Evolutionary conservation across 2,888 invertebrate species (phyloP).

Genomic region (Drosophila kuntzei): DNA sequence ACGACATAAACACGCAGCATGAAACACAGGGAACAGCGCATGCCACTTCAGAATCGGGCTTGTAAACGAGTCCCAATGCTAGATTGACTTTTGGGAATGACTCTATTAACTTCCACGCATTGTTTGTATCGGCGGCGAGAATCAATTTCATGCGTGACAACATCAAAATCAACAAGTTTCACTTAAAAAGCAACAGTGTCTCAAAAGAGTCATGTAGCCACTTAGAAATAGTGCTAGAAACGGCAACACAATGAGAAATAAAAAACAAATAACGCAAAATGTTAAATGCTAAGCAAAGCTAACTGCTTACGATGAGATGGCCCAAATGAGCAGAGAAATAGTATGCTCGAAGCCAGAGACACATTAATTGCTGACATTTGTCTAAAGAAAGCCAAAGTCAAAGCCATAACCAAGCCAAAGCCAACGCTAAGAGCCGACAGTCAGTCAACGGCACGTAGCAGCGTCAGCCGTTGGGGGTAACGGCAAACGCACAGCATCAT

Average conservation of each 20-base stretch:
- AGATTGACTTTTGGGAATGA: conserved; percentile 44
- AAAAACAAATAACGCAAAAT: conserved; percentile 39
- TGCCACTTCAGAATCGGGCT: conserved; percentile 46
- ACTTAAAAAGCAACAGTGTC: conserved; percentile 56
- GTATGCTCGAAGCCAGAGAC: conserved; percentile 60
- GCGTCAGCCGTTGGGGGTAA: conserved; percentile 33
- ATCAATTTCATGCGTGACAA: conserved; percentile 73
- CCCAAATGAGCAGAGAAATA: conserved; percentile 66
- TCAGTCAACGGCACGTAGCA: conserved; percentile 55
- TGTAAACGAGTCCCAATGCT: conserved; percentile 11
- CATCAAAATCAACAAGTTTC: conserved; percentile 58
- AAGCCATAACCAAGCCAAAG: conserved; percentile 17
- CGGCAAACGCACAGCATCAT: conserved; percentile 46
- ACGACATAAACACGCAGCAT: conserved; percentile 20
- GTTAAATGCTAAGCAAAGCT: conserved; percentile 69
- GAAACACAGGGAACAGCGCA: conserved; percentile 13
- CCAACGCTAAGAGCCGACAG: conserved; percentile 34
- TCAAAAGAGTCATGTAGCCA: conserved; percentile 37
- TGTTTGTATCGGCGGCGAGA: conserved; percentile 48
- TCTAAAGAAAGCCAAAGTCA: conserved; percentile 65
- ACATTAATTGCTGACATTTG: conserved; percentile 74
- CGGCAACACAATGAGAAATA: conserved; percentile 2
- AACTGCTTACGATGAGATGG: conserved; percentile 56
- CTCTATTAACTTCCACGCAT: conserved; percentile 34
- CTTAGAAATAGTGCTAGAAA: conserved; percentile 43